These are phyloP conservation scores for Cataglyphis albicans DNA, from an alignment of 2,888 invertebrate genomes.

Conservation along the genomic window DNA sequence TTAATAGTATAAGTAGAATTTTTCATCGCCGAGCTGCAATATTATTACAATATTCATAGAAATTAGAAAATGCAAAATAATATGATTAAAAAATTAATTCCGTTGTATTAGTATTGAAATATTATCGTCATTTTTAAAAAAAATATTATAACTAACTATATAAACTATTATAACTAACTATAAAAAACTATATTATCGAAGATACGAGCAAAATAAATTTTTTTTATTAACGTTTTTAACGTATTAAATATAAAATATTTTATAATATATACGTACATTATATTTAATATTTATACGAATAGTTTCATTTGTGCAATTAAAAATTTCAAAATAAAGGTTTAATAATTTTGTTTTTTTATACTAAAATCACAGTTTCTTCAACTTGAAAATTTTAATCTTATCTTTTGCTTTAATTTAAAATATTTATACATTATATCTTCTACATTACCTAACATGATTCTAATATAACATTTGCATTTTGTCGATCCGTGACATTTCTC, in stretches of 20 bases:
- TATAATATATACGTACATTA: neutral
- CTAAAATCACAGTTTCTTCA: neutral
- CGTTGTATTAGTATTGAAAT: neutral
- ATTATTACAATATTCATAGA: slow-evolving; percentile 10
- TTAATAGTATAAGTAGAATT: neutral
- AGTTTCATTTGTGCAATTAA: neutral
- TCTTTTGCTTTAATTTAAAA: neutral
- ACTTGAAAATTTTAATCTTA: neutral
- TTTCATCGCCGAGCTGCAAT: neutral
- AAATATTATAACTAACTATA: no score
- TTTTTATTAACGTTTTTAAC: neutral
- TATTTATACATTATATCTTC: neutral
- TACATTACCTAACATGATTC: slow-evolving; percentile 9
- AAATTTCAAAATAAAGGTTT: neutral
- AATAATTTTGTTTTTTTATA: neutral
- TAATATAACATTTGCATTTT: neutral
- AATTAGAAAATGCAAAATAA: neutral
- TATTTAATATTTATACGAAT: slow-evolving; percentile 6
- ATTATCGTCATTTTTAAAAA: neutral
- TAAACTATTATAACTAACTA: no score
- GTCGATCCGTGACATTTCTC: neutral
- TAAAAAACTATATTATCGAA: neutral
- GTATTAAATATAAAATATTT: neutral
- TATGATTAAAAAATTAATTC: neutral
- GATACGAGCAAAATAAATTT: neutral